These are phyloP conservation scores for Torymus aiolomorphi DNA, from an alignment of 2,888 invertebrate genomes.

Conservation along the genomic window DNA sequence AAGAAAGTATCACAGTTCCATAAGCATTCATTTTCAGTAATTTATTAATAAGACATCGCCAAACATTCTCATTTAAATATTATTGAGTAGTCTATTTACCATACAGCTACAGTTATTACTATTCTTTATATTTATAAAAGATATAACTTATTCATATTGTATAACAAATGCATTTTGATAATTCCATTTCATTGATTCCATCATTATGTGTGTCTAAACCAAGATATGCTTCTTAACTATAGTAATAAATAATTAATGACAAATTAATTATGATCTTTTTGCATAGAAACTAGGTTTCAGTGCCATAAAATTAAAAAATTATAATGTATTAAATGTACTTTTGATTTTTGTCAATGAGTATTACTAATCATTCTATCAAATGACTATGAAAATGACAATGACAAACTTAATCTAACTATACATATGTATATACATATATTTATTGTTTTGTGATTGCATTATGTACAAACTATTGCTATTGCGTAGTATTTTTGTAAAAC, in stretches of 20 bases:
- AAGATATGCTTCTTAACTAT: conserved; percentile 26
- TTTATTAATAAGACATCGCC: conserved; percentile 38
- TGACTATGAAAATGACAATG: conserved; percentile 36
- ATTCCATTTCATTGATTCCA: conserved; percentile 51
- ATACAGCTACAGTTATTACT: conserved; percentile 19
- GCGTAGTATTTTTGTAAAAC: conserved; percentile 54
- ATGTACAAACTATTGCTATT: conserved; percentile 50
- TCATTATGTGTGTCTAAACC: conserved; percentile 30
- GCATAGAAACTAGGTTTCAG: conserved; percentile 29
- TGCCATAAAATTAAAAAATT: conserved; percentile 46
- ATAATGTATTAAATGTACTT: conserved; percentile 38
- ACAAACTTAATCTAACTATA: conserved; percentile 51
- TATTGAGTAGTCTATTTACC: conserved; percentile 1
- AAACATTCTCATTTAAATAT: conserved; percentile 40
- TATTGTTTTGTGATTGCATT: conserved; percentile 48
- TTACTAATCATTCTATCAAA: conserved; percentile 50
- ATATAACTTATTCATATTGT: conserved; percentile 30
- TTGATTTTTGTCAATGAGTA: conserved; percentile 37
- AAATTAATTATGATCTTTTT: conserved; percentile 27
- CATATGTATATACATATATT: conserved; percentile 47
- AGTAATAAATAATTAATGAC: conserved; percentile 27
- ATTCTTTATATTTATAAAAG: conserved; percentile 30
- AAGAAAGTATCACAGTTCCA: conserved; percentile 43
- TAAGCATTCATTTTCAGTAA: conserved; percentile 49
- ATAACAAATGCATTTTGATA: conserved; percentile 50